Base-by-base conservation (phyloP, 2,797 vertebrate species). In the Sebastes taczanowskii region DNA sequence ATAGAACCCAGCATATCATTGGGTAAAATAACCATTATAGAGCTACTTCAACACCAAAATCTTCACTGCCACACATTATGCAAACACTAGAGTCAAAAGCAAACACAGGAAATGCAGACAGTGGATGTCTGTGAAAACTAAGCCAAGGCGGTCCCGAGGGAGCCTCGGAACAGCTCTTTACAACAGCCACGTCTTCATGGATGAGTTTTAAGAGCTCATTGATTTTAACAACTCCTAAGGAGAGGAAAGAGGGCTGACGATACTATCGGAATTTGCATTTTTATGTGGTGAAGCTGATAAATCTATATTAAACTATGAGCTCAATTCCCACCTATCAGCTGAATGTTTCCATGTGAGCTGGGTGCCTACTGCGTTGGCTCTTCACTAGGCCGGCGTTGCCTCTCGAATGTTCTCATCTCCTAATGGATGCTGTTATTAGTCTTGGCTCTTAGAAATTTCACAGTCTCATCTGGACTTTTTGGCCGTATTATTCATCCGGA, bases 181-280 rank as follows among this genome's bases (percentile, higher is more conserved):
- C 84, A 86, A 85, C 83, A 79, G 70, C 75, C 84, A 86, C 62
- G 70, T 90, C 88, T 88, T 82, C 85, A 79, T 52, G 71, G 80
- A 89, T 86, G 86, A 91, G 85, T 90, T 93, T 94, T 92, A 94
- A 94, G 92, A 95, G 93, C 93, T 95, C 89, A 89, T 91, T 92
- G 94, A 94, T 89, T 94, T 95, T 94, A 94, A 94, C 91, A 92
- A 93, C 89, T 93, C 84, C 75, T 90, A 88, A 92, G 91, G 90
- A 94, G 84, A 86, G 76, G 78, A 86, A 85, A 78, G 83, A 84
- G 84, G 82, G 84, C 81, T 84, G 86, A 91, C 86, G 90, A 88
- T 89, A 93, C 88, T 78, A 90, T 85, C 82, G 30, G 84, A 91
- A 94, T 93, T 92, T 88, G 89, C 80, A 93, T 93, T 90, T 94